Evolutionary conservation across 2,113 vertebrate genomes (phyloP), one percentile per base, ranked within the genome.

Genomic region (Lycaon pictus): DNA sequence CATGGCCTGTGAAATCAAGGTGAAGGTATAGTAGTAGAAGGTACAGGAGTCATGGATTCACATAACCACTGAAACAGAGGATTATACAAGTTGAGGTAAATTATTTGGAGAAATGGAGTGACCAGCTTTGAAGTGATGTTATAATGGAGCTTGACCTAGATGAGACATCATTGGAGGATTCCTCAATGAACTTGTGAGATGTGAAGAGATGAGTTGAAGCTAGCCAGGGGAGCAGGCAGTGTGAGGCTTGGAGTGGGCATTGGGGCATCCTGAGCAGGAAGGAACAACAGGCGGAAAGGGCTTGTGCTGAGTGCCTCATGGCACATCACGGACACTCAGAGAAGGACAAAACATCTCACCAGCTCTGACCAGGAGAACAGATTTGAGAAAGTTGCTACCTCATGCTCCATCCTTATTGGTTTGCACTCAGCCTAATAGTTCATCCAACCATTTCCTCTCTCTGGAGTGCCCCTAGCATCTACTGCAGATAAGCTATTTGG

Each of bases 301-400:
- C 55, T 79, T 11, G 0, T 23, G n/a, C 32, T 37, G 3, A 29
- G 11, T 11, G 32, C 71, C 7, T 0, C 19, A 13, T 19, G 67
- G 27, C 20, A 43, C 1, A 3, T 4, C 29, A 17, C 13, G 71
- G 25, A 17, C 27, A n/a, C 13, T 20, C 83, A 76, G 5, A n/a
- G 13, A 35, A 37, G 29, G 35, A 11, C 25, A 27, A 23, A 56
- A 0, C 16, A 22, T 32, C 65, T 63, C 10, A 27, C 25, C 56
- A 72, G n/a, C 84, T 53, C 32, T 12, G 27, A 29, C 5, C 11
- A 17, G 60, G 15, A 13, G 23, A 22, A 12, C 48, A 10, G 9
- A 58, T 12, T 25, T 3, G 2, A 85, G 72, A 60, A 80, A 60
- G 7, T 7, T 43, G 13, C 32, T 22, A 17, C 16, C 43, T 29